A percentile compares a stretch with the other conserved stretches of the same genome.
Evolutionary conservation across 1,140 invertebrate genomes (phyloP).

Genomic region (Drosophila nannoptera): DNA sequence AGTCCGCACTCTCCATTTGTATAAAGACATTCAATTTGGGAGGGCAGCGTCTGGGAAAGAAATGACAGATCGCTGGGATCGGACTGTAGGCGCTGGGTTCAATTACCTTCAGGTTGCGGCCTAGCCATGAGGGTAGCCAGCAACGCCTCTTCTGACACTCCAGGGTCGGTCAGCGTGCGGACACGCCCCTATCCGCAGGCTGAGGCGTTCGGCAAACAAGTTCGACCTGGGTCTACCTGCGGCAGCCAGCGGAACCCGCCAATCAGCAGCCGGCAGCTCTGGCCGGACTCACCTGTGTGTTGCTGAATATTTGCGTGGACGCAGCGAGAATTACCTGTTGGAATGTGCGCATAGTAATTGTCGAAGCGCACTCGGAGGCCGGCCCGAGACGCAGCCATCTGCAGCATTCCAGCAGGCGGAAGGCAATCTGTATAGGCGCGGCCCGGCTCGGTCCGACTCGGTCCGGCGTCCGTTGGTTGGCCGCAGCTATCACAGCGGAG

Average conservation of each 20-base stretch:
- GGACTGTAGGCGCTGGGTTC: constrained; percentile 13
- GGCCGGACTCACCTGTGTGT: not conserved
- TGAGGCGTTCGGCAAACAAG: constrained; percentile 18
- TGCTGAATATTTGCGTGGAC: not conserved
- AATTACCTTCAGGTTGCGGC: constrained; percentile 24
- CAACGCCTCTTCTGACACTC: constrained; percentile 4
- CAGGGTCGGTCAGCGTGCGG: constrained; percentile 8
- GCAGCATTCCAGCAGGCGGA: too few relatives aligned
- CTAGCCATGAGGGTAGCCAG: constrained; percentile 27
- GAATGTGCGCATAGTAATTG: not conserved
- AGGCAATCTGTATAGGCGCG: too few relatives aligned
- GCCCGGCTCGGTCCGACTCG: too few relatives aligned
- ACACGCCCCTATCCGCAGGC: constrained; percentile 25
- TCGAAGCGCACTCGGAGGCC: too few relatives aligned
- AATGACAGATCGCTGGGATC: constrained; percentile 42
- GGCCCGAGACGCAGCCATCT: too few relatives aligned
- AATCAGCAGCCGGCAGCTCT: constrained; percentile 26
- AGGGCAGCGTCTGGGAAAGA: constrained; percentile 3
- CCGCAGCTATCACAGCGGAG: too few relatives aligned
- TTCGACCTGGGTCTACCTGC: constrained; percentile 32
- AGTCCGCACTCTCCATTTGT: constrained; percentile 9
- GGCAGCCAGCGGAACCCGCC: constrained; percentile 1
- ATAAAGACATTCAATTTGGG: constrained; percentile 42
- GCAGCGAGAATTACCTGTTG: constrained; percentile 4
- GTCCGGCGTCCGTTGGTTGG: too few relatives aligned